These are phyloP conservation scores for Sebastes goodei DNA, from an alignment of 2,797 vertebrate species.

Conservation along the genomic window DNA sequence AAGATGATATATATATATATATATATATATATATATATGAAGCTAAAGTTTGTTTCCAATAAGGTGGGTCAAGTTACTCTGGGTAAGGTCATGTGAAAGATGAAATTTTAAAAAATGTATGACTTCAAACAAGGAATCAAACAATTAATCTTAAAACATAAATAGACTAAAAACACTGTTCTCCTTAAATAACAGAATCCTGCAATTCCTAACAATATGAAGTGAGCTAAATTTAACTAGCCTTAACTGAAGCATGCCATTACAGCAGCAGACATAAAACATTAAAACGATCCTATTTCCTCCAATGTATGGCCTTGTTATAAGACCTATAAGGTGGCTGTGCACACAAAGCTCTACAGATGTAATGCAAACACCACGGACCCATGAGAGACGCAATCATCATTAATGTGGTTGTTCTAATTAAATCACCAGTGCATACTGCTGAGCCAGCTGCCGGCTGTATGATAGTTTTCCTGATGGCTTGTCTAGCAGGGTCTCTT, in stretches of 20 bases:
- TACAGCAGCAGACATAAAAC: conserved; percentile 52
- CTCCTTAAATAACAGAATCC: conserved; percentile 16
- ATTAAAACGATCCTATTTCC: conserved; percentile 50
- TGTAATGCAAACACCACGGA: conserved; percentile 67
- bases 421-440: conserved; percentile 67
- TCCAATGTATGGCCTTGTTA: conserved; percentile 41
- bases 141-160: not conserved
- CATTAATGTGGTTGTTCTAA: conserved; percentile 73
- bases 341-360: conserved; percentile 49
- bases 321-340: conserved; percentile 56
- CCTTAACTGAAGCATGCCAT: conserved; percentile 35
- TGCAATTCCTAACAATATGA: not conserved
- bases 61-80: not conserved
- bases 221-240: conserved; percentile 13
- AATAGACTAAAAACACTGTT: conserved; percentile 1
- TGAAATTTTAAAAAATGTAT: not conserved
- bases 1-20: no score
- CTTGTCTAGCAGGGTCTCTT: conserved; percentile 51
- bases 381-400: conserved; percentile 64
- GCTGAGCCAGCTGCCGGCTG: conserved; percentile 63
- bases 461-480: conserved; percentile 48
- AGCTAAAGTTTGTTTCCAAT: not conserved
- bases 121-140: not conserved
- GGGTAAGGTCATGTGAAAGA: not conserved
- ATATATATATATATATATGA: not conserved